Conservation (phyloP, 2,797 vertebrate species). For the Hirundo rustica region DNA sequence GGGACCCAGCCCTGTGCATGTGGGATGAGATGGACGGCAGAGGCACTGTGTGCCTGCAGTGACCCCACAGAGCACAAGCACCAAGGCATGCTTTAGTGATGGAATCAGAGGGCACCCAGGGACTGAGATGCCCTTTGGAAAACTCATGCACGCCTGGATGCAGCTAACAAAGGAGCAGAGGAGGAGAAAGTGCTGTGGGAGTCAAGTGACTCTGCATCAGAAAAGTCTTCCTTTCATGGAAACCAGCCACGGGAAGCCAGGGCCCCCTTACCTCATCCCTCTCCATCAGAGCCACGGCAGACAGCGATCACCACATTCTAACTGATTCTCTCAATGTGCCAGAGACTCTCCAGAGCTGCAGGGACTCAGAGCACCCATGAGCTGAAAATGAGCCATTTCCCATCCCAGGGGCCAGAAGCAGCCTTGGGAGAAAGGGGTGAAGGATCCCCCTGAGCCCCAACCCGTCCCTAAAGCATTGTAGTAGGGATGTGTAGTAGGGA, state of each 20-base stretch:
- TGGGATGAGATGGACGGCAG: neutral
- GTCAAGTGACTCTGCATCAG: neutral
- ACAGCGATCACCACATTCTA: neutral
- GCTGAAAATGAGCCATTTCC: neutral
- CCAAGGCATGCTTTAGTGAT: rapidly evolving
- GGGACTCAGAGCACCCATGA: neutral
- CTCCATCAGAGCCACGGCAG: neutral
- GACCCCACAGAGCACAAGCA: neutral
- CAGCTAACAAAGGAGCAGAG: neutral
- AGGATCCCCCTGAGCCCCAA: neutral
- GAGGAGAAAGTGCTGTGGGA: neutral
- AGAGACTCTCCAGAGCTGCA: neutral
- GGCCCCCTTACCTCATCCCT: neutral
- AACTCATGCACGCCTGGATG: neutral
- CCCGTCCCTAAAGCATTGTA: rapidly evolving
- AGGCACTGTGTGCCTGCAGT: neutral
- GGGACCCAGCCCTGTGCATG: rapidly evolving
- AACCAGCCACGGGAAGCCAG: neutral
- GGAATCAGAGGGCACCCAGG: neutral
- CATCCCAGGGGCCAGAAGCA: neutral
- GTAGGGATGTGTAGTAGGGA: neutral
- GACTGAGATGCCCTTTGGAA: neutral
- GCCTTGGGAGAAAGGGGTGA: neutral
- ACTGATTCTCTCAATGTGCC: neutral
- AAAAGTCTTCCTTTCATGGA: neutral